Evolutionary conservation across 2,797 vertebrate species (phyloP), one percentile per base, ranked within the genome.

Genomic region (Cottoperca gobio): DNA sequence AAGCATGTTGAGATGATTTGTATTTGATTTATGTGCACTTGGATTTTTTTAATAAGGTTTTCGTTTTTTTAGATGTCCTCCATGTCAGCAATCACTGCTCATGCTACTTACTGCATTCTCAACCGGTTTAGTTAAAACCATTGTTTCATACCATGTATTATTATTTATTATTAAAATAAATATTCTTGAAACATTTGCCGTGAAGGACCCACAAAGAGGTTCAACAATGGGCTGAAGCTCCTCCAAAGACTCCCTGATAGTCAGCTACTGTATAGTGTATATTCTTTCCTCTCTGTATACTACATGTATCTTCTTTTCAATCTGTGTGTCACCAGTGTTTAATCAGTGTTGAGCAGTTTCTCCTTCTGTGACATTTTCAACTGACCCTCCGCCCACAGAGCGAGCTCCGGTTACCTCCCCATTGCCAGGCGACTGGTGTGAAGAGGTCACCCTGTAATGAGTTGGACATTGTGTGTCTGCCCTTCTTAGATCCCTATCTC

Each of bases 361-460:
- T 88, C 28, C 39, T 68, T 84, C 59, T 6, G 49, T 87, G 85
- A 86, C 87, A 81, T 88, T 89, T 42, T 87, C 73, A 24, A 63
- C 82, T 72, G 74, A 87, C 81, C 82, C 55, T 19, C 62, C 83
- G 10, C 78, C 86, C 63, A 80, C 78, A 66, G 70, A 59, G 57
- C 13, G 10, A 48, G 43, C 74, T 77, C 66, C 53, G 17, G 67
- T 84, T 80, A 52, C 86, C 70, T 78, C 68, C 83, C 35, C 2
- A 89, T 93, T 90, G 91, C 90, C 90, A 84, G 65, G 92, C 82
- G 80, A 92, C 87, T 24, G 79, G 87, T 86, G 86, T 85, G 84
- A 79, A 76, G 90, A 91, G 93, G 92, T 94, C 91, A 83, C 66
- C 58, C 69, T 60, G 64, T 93, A 93, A 94, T 91, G 88, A 94